A percentile compares a stretch with the other conserved stretches of the same genome.
Conservation (phyloP, 2,797 vertebrate genomes). For the Pangasius krempfi region DNA sequence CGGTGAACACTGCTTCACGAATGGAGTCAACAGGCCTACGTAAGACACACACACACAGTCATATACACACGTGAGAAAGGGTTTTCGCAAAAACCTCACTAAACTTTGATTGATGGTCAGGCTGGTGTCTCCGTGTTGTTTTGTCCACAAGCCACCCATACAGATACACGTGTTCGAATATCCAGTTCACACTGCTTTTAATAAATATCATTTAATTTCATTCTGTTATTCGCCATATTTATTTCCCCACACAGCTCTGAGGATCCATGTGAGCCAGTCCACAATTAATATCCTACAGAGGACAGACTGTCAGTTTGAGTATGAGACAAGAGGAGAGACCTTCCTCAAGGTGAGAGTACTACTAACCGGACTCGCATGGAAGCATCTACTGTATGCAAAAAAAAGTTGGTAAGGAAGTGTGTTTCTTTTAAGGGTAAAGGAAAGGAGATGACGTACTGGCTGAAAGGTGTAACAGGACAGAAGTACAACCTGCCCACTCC, state of each 20-base stretch:
- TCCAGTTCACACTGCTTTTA: background rate
- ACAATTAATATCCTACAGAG: slow-evolving; percentile 90
- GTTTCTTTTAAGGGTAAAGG: slow-evolving; percentile 83
- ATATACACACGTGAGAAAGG: background rate
- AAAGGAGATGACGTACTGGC: slow-evolving; percentile 93
- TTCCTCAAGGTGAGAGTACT: slow-evolving; percentile 85
- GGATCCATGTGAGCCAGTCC: slow-evolving; percentile 89
- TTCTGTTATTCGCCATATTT: background rate
- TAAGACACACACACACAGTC: slow-evolving; percentile 70
- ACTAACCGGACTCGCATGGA: background rate
- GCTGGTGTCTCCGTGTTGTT: background rate
- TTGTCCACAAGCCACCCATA: background rate
- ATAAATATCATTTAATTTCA: background rate
- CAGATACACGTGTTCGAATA: background rate
- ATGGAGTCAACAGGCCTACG: slow-evolving; percentile 97
- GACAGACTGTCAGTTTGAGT: slow-evolving; percentile 89
- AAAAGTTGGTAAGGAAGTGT: background rate
- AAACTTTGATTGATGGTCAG: background rate
- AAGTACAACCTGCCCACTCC: slow-evolving; percentile 86
- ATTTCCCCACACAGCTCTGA: slow-evolving; percentile 77
- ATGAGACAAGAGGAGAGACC: slow-evolving; percentile 88
- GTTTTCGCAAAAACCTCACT: background rate
- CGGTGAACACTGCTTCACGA: slow-evolving; percentile 92
- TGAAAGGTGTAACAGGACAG: slow-evolving; percentile 85
- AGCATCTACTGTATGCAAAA: background rate